These are phyloP conservation scores for Sialia sialis DNA, from an alignment of 2,113 vertebrate genomes.

Conservation along the genomic window DNA sequence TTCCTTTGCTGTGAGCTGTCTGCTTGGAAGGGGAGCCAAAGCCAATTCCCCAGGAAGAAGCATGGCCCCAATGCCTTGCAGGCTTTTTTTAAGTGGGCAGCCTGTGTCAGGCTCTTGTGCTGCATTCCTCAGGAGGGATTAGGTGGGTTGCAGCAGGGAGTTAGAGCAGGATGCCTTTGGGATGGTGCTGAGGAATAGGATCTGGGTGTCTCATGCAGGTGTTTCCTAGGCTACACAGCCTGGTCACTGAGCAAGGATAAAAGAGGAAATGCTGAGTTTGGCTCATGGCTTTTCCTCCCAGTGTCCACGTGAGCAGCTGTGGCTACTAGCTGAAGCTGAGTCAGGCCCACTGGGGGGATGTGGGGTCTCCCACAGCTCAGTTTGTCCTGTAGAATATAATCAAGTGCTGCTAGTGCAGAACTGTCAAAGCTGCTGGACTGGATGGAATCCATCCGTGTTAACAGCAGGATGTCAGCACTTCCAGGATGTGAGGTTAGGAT, in stretches of 20 bases:
- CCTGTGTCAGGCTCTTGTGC: neutral
- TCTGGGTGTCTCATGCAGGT: neutral
- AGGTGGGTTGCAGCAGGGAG: neutral
- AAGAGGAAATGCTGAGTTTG: neutral
- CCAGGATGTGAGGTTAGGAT: neutral
- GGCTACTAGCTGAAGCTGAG: neutral
- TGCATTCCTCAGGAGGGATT: neutral
- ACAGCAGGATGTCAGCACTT: neutral
- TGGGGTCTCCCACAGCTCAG: neutral
- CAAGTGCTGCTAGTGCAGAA: neutral
- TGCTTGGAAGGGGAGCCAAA: neutral
- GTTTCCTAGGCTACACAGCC: neutral
- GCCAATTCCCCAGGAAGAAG: neutral
- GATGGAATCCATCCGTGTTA: neutral
- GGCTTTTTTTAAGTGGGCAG: neutral
- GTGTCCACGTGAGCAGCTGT: neutral
- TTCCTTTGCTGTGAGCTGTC: neutral
- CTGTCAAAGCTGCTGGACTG: neutral
- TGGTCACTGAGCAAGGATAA: neutral
- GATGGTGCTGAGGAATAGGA: neutral
- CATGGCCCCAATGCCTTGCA: neutral
- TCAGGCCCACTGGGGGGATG: neutral
- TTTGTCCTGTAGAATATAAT: neutral
- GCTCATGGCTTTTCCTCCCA: rapidly evolving
- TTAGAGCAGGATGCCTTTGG: neutral